Evolutionary conservation across 2,113 vertebrate genomes (phyloP).

Genomic region (Panthera uncia): DNA sequence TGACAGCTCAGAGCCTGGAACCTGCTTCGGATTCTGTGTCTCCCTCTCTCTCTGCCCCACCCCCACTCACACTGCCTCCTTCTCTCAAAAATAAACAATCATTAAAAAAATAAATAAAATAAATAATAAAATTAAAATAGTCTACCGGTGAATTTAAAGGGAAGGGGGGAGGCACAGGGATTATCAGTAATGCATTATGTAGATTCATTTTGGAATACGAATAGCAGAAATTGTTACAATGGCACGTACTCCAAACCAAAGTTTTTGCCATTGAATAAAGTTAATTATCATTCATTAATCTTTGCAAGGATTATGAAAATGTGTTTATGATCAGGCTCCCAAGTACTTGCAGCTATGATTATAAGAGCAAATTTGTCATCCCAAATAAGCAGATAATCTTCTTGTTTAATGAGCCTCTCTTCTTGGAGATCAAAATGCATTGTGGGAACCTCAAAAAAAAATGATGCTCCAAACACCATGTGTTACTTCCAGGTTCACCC

Average conservation of each 20-base stretch:
- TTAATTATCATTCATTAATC: conserved; percentile 74
- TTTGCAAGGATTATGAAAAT: conserved; percentile 55
- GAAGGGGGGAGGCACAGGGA: not conserved
- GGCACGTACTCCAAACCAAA: conserved; percentile 38
- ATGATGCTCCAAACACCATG: conserved; percentile 45
- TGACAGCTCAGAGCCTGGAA: too few species aligned
- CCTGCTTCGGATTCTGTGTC: too few species aligned
- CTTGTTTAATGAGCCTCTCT: conserved; percentile 68
- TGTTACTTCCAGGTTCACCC: conserved; percentile 46
- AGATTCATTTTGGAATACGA: conserved; percentile 65
- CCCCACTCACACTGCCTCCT: too few species aligned
- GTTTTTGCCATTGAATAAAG: conserved; percentile 64
- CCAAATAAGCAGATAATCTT: conserved; percentile 64
- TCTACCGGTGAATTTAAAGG: not conserved
- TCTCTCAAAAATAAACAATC: too few species aligned
- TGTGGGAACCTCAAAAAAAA: conserved; percentile 45
- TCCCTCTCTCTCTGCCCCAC: too few species aligned
- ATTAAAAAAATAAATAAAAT: too few species aligned
- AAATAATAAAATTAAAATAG: too few species aligned
- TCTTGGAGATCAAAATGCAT: conserved; percentile 60
- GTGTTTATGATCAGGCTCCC: conserved; percentile 48
- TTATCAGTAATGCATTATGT: conserved; percentile 30
- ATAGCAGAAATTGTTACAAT: conserved; percentile 45
- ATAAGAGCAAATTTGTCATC: conserved; percentile 64
- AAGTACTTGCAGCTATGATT: conserved; percentile 54